Evolutionary conservation across 2,797 vertebrate genomes (phyloP), one percentile per base, ranked within the genome.

Genomic region (Thunnus albacares): DNA sequence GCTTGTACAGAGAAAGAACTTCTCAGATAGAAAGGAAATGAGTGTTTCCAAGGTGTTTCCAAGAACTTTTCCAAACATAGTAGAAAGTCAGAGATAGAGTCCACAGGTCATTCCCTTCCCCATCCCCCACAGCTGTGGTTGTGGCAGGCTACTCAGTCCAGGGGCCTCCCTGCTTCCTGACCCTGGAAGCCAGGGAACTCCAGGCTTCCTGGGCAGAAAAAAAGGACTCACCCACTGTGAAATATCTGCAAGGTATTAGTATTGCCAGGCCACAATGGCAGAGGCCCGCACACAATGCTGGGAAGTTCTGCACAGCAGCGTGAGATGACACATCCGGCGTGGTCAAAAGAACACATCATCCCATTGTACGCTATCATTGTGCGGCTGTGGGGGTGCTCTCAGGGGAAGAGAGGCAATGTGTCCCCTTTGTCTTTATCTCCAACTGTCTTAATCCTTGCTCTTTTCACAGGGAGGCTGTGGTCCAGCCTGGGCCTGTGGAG

Each of bases 171-270:
- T 70, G 65, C 79, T 89, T 92, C 87, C 89, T 89, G 83, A 76
- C 83, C 73, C 81, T 47, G 73, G 60, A 74, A 85, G 80, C 75
- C 35, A 68, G 79, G 70, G 83, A 85, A 71, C 80, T 79, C 72
- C 66, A 79, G 79, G 79, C 87, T 63, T 71, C 84, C 75, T 64
- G 66, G 47, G 58, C 47, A 14, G 56, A 90, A 81, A 91, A 86
- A 93, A 94, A 91, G 88, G 87, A 84, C 73, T 90, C 90, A 91
- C 58, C 89, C 87, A 91, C 87, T 93, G 92, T 91, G 92, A 93
- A 91, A 91, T 91, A 91, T 94, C 81, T 89, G 87, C 79, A 84
- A 77, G 88, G 89, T 89, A 85, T 90, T 87, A 88, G 84, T 57
- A 80, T 81, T 79, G 85, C 71, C 47, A 1, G 1, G 70, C 71